Base-by-base conservation (phyloP, 2,888 invertebrate genomes). In the Apeira syringaria region DNA sequence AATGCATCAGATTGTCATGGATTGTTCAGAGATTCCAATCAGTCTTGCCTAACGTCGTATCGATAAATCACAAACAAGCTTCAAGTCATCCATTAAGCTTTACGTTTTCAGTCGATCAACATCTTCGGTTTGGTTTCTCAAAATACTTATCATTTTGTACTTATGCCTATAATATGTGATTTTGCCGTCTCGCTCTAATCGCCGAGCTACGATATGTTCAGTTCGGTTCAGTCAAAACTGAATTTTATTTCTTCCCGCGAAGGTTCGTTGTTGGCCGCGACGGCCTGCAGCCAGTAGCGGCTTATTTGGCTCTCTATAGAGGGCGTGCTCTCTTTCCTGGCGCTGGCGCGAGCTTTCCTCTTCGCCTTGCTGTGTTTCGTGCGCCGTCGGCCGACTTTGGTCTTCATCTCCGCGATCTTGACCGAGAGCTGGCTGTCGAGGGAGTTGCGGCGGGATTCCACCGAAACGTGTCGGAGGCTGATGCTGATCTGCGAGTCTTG, bases 391-490 rank as follows among this genome's bases (percentile, higher is more conserved):
- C 91, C 91, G 0, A 88, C 88, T 70, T 95, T 95, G 1, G 95
- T 95, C 67, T 95, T 96, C 88, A 96, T 91, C 77, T 96, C 96
- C 0, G 96, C 94, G 29, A 96, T 94, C 78, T 96, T 96, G 0
- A 96, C 94, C 0, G 96, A 96, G 31, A 95, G 91, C 66, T 97
- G 97, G 35, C 97, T 97, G 68, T 97, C 97, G 9, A 96, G 92
- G 0, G 97, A 97, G 77, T 97, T 96, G 25, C 97, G 91, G 5
- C 97, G 91, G 0, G 96, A 96, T 73, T 97, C 97, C 1, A 97
- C 95, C 0, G 96, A 96, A 0, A 97, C 95, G 68, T 96, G 94
- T 3, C 95, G 92, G 0, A 95, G 92, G 53, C 94, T 95, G 67
- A 95, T 94, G 78, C 95, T 95, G 60, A 95, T 93, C 61, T 93